Evolutionary conservation across 2,888 invertebrate genomes (phyloP), one percentile per base, ranked within the genome.

Genomic region (Galerucella calmariensis): DNA sequence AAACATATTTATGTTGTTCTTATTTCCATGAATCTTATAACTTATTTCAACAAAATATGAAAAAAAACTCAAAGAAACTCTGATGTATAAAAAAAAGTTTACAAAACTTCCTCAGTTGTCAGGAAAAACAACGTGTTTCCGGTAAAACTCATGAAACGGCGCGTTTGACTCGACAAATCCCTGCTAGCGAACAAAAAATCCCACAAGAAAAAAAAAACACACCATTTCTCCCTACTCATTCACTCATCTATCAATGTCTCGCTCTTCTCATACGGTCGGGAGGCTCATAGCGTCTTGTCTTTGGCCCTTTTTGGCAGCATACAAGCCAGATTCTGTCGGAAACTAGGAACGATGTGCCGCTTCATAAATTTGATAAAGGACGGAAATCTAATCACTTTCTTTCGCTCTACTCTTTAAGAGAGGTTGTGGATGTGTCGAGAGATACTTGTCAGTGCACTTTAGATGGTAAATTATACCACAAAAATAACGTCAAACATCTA

Each of bases 341-440:
- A 81, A 81, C 80, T 81, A 82, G 81, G 84, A 85, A 84, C 83
- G 85, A 83, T 82, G 85, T 82, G 84, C 84, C 84, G 85, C 83
- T 83, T 84, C 85, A 86, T 85, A 84, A 86, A 85, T 82, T 83
- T 85, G 85, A 81, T 82, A 83, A 82, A 80, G 82, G 79, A 81
- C 78, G 80, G 80, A 81, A 78, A 73, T 80, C 82, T 83, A 83
- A 83, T 83, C 83, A 83, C 82, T 83, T 16, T 46, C 62, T 16
- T 56, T 10, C 35, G 62, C 46, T 65, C 63, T 56, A 56, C 9
- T 65, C 46, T 65, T n/a, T 62, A 69, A 59, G 35, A 48, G 61
- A 69, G 61, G 24, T 48, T 82, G 78, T 81, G 77, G 80, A 79
- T 76, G 77, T 79, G 77, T 75, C 77, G 78, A 77, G 76, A 81